Conservation (phyloP, 1,140 invertebrate species). For the Sitophilus oryzae region DNA sequence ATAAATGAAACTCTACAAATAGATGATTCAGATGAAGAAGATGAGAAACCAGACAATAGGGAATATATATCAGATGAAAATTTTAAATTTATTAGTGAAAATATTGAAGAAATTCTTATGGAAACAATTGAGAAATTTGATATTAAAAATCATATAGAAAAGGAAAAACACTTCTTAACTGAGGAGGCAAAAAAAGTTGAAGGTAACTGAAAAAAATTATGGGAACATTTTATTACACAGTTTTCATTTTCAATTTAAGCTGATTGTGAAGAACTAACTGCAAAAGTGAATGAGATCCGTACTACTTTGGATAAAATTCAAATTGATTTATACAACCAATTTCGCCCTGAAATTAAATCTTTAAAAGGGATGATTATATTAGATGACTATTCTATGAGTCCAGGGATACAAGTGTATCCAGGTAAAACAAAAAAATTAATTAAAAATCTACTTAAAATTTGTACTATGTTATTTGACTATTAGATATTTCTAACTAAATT, state of each 20-base stretch:
- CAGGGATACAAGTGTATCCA: slow-evolving; percentile 15
- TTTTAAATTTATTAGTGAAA: slow-evolving; percentile 45
- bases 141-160: slow-evolving; percentile 43
- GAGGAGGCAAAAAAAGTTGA: slow-evolving; percentile 16
- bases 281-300: slow-evolving; percentile 28
- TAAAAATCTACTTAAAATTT: no score
- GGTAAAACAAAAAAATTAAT: no score
- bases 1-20: slow-evolving; percentile 51
- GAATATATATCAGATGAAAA: slow-evolving; percentile 37
- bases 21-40: slow-evolving; percentile 51
- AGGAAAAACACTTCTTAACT: slow-evolving; percentile 34
- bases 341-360: slow-evolving; percentile 26
- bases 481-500: no score
- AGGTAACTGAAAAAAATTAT: slow-evolving; percentile 12
- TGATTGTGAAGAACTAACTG: slow-evolving; percentile 15
- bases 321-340: slow-evolving; percentile 36
- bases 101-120: slow-evolving; percentile 45
- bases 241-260: slow-evolving; percentile 14
- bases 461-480: no score
- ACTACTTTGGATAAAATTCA: slow-evolving; percentile 32
- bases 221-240: neutral
- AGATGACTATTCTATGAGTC: slow-evolving; percentile 28
- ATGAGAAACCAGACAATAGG: slow-evolving; percentile 38
- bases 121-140: slow-evolving; percentile 46
- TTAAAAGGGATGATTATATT: slow-evolving; percentile 28